These are phyloP conservation scores for Salminus brasiliensis DNA, from an alignment of 2,113 vertebrate genomes.

Conservation along the genomic window DNA sequence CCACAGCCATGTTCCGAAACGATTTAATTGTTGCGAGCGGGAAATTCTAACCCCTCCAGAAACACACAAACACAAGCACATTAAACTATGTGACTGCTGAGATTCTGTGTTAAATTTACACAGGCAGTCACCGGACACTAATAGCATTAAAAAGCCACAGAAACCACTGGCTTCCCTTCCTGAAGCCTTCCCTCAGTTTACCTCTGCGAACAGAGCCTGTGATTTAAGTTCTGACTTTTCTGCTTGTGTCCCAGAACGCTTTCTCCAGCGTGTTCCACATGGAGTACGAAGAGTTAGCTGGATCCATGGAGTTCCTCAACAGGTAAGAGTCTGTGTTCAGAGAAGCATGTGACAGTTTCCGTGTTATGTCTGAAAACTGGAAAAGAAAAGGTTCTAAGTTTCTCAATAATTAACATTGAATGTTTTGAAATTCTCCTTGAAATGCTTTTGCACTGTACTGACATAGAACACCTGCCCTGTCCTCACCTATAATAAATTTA, in stretches of 20 bases:
- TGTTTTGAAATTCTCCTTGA: too few relatives aligned
- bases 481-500: too few relatives aligned
- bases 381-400: too few relatives aligned
- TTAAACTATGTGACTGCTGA: conserved; percentile 27
- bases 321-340: conserved; percentile 77
- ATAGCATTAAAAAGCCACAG: conserved; percentile 38
- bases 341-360: not conserved
- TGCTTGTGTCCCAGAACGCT: conserved; percentile 82
- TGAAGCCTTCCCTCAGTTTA: conserved; percentile 29
- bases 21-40: conserved; percentile 18
- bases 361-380: too few relatives aligned
- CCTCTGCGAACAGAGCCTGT: not conserved
- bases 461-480: too few relatives aligned
- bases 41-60: conserved; percentile 36
- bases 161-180: not conserved
- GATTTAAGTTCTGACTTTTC: conserved; percentile 23
- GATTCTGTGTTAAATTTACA: conserved; percentile 38
- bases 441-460: too few relatives aligned
- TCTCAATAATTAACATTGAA: too few relatives aligned
- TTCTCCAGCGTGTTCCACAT: conserved; percentile 97
- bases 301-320: conserved; percentile 76
- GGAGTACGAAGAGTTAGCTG: conserved; percentile 86
- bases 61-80: conserved; percentile 31
- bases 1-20: conserved; percentile 32
- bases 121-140: conserved; percentile 36